phyloP scores from a whole-genome alignment of 2,113 vertebrate species.

The Nannospalax galili region DNA sequence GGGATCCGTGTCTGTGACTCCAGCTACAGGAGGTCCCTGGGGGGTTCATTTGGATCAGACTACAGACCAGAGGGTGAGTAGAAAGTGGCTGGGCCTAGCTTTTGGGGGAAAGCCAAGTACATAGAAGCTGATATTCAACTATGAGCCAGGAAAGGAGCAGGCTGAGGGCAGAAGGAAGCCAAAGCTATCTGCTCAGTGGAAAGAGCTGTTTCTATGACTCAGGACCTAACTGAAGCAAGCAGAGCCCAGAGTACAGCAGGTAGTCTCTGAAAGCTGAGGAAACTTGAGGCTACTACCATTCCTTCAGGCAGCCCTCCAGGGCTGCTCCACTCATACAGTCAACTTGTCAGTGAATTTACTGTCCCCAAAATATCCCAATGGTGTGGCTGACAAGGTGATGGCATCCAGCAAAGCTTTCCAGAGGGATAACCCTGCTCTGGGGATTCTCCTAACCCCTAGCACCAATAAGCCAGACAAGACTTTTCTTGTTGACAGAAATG shows the following conservation, averaged over 20 bases:
- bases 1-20: background rate
- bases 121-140: background rate
- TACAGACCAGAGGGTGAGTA: background rate
- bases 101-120: background rate
- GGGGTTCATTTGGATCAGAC: background rate
- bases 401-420: background rate
- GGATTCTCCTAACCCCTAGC: background rate
- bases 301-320: slow-evolving; percentile 3
- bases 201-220: background rate
- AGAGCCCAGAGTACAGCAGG: background rate
- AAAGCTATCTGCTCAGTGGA: background rate
- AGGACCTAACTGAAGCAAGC: background rate
- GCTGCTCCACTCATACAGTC: background rate
- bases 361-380: background rate
- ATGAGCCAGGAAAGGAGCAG: background rate
- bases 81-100: background rate
- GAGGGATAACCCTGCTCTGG: background rate
- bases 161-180: background rate
- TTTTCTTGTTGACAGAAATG: background rate
- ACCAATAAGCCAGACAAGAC: background rate
- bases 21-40: background rate
- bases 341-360: background rate
- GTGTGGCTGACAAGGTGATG: background rate
- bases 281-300: background rate
- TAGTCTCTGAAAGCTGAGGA: background rate